phyloP scores from a whole-genome alignment of 53 echinoderm and acorn worm species.

The Zoroaster sp. region DNA sequence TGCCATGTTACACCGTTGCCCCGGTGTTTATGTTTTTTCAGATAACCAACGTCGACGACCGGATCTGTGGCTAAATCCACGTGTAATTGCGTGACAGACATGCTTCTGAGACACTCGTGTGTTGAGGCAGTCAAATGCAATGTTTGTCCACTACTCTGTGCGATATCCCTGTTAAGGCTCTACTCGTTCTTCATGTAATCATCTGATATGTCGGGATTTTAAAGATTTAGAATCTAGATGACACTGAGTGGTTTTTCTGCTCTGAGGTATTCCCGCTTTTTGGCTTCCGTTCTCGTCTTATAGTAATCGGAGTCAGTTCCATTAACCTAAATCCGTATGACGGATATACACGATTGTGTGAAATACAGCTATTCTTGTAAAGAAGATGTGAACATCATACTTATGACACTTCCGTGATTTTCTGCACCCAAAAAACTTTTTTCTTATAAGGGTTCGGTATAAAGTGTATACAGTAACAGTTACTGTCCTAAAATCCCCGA shows the following conservation, averaged over 20 bases:
- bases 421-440: too few species aligned
- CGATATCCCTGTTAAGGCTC: neutral
- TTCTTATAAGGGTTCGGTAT: too few species aligned
- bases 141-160: neutral
- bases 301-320: neutral
- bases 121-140: neutral
- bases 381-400: too few species aligned
- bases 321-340: conserved; percentile 39
- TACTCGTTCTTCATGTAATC: neutral
- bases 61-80: too few species aligned
- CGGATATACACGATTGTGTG: conserved; percentile 23
- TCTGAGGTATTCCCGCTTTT: conserved; percentile 1
- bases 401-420: too few species aligned
- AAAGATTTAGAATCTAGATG: neutral
- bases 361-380: too few species aligned
- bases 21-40: too few species aligned
- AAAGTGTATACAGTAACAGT: too few species aligned
- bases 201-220: neutral
- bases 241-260: conserved; percentile 30
- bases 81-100: neutral
- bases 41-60: too few species aligned
- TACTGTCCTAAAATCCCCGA: too few species aligned
- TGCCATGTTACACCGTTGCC: too few species aligned
- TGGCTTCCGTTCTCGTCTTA: neutral
- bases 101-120: neutral